Percentiles rank a stretch among this genome's conserved stretches.
Conservation (phyloP, 2,888 invertebrate genomes). For the Temnothorax unifasciatus region DNA sequence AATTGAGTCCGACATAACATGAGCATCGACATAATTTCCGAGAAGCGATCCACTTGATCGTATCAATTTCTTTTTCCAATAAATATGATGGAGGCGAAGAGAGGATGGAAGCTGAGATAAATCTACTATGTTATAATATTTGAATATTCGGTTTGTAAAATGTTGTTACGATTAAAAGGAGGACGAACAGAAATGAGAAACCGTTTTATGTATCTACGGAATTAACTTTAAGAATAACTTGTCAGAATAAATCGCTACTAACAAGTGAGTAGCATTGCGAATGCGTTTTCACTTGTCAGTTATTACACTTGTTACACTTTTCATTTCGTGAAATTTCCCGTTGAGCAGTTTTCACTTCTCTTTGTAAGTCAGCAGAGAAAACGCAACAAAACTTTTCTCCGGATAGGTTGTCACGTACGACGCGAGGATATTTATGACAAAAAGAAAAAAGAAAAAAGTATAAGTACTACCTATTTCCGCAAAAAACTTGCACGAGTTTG, state of each 20-base stretch:
- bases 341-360: slow-evolving; percentile 1
- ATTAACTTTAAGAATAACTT: background rate
- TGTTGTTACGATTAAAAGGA: background rate
- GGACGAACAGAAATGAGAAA: background rate
- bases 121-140: background rate
- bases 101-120: slow-evolving; percentile 13
- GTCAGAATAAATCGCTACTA: background rate
- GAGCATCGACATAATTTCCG: slow-evolving; percentile 25
- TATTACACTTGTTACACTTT: background rate
- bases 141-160: background rate
- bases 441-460: background rate
- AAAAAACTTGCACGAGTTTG: slow-evolving; percentile 9
- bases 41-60: slow-evolving; percentile 21
- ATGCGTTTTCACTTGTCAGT: background rate
- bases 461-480: background rate
- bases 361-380: background rate
- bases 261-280: background rate
- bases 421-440: background rate
- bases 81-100: background rate
- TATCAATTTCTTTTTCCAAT: slow-evolving; percentile 5
- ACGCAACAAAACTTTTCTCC: background rate
- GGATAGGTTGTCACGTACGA: background rate
- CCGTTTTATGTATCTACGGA: background rate
- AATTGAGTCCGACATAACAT: background rate
- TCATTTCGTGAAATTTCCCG: background rate